Percentiles rank a stretch among this genome's conserved stretches.
Evolutionary conservation across 1,140 invertebrate species (phyloP).

Genomic region (Drosophila pandora): DNA sequence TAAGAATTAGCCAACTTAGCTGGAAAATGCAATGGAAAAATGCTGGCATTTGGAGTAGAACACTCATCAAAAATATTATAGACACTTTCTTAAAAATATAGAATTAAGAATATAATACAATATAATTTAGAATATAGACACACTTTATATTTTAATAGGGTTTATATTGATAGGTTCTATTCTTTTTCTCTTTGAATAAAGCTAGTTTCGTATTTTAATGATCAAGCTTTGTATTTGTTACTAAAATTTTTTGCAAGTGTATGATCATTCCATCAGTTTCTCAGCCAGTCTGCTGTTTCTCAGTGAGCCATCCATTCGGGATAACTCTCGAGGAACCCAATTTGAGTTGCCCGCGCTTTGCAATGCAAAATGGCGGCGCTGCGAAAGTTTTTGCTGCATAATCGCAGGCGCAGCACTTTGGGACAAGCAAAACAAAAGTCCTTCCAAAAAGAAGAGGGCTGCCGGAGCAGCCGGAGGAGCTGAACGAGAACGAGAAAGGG

Average conservation of each 20-base stretch:
- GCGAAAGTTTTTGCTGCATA: slow-evolving; percentile 77
- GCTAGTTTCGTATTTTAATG: too few relatives aligned
- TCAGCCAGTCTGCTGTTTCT: slow-evolving; percentile 11
- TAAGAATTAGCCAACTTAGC: slow-evolving; percentile 72
- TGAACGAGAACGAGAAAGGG: slow-evolving; percentile 14
- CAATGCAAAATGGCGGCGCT: slow-evolving; percentile 72
- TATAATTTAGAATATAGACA: too few relatives aligned
- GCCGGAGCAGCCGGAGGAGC: neutral
- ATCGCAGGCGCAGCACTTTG: slow-evolving; percentile 78
- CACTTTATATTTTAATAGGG: too few relatives aligned
- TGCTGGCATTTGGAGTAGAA: slow-evolving; percentile 30
- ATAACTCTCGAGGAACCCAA: slow-evolving; percentile 66
- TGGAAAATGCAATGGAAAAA: slow-evolving; percentile 59
- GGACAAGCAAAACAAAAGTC: slow-evolving; percentile 57
- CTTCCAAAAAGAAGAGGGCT: slow-evolving; percentile 13
- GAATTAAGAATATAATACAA: too few relatives aligned
- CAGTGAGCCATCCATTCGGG: slow-evolving; percentile 45
- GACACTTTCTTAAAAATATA: too few relatives aligned
- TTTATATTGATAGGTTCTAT: too few relatives aligned
- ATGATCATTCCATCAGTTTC: slow-evolving; percentile 6
- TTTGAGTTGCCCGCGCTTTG: slow-evolving; percentile 75
- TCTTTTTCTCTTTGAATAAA: too few relatives aligned
- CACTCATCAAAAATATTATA: neutral
- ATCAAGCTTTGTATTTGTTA: neutral
- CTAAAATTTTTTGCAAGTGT: neutral